Base-by-base conservation (phyloP, 2,797 vertebrate species). In the Tokudaia muenninki region DNA sequence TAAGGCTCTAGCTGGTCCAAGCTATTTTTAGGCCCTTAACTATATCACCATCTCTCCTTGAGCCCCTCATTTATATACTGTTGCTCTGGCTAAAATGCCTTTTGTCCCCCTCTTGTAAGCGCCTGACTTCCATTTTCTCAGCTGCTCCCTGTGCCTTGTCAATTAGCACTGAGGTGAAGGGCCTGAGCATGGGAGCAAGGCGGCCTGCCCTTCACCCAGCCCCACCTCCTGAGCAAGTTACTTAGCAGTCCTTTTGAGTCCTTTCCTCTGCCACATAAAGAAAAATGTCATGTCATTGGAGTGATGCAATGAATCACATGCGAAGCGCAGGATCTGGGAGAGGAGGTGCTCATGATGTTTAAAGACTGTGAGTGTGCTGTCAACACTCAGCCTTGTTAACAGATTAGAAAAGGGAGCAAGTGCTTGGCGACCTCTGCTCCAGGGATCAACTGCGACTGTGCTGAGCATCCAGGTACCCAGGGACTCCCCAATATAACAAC, bases 161-260 rank as follows among this genome's bases (percentile, higher is more conserved):
- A 19, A 21, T 57, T 22, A 47, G 13, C 37, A 67, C 2, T 34
- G 0, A 1, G 16, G 31, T 14, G 19, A 47, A 80, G 12, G 12
- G 59, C 77, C 41, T 16, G 44, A 59, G 22, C 44, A 93, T 2
- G 16, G 67, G 57, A 84, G 52, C 8, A 47, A 90, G 14, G 59
- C 1, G 26, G 80, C 63, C 16, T 37, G 50, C 34, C 84, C 21
- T 29, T 52, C 17, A 70, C 50, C 29, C 57, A 59, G 86, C 34
- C 61, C 29, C 29, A 34, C 6, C 59, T 67, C 34, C 65, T 87
- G 44, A 78, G 37, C n/a, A 94, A 83, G 47, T 83, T 55, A 37
- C 14, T 91, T 65, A 55, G 65, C n/a, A 67, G 87, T 90, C 61
- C 74, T 14, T n/a, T 83, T 84, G 63, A 74, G 57, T 94, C 79